Evolutionary conservation across 2,113 vertebrate genomes (phyloP), one percentile per base, ranked within the genome.

Genomic region (Aegotheles bennettii): DNA sequence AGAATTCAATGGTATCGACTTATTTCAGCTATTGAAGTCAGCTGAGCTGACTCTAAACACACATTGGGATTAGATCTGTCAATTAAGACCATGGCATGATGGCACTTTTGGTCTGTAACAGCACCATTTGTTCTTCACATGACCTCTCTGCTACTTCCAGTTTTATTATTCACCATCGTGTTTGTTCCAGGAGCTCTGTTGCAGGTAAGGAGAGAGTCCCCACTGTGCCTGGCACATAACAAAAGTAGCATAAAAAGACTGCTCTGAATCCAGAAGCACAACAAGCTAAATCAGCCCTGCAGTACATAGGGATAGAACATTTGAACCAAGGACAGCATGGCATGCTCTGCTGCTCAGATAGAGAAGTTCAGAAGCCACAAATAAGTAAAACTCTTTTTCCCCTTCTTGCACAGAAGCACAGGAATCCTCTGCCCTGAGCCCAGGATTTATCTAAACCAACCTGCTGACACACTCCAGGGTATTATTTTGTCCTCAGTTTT

Each of bases 1-100:
- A 85, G 75, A 97, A 94, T 93, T 94, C 94, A 64, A 95, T 90
- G 68, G 40, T 87, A 96, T 92, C 2, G 92, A 96, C 63, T 51
- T 48, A 35, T 56, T 56, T 18, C 35, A 94, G 94, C 83, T 71
- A 42, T 88, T 60, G 43, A 20, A 95, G 93, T 92, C 96, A 96
- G 94, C 94, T 56, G 75, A 63, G 86, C 35, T 64, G 87, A 54
- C 87, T 85, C 53, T 21, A 29, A 94, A 92, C 70, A 79, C 91
- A 85, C 53, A 1, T 2, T 12, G 70, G 92, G 90, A 94, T 93
- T 63, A 70, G 79, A 86, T 33, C 63, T 93, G 94, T 93, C 50
- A 3, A 94, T 93, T 45, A 63, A 89, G 54, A 47, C 59, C 71
- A 17, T 8, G 78, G 87, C 71, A 60, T 1, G 2, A 61, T 20